A percentile compares a stretch with the other conserved stretches of the same genome.
phyloP scores from a whole-genome alignment of 2,888 invertebrate species.

The Cryptus armator region DNA sequence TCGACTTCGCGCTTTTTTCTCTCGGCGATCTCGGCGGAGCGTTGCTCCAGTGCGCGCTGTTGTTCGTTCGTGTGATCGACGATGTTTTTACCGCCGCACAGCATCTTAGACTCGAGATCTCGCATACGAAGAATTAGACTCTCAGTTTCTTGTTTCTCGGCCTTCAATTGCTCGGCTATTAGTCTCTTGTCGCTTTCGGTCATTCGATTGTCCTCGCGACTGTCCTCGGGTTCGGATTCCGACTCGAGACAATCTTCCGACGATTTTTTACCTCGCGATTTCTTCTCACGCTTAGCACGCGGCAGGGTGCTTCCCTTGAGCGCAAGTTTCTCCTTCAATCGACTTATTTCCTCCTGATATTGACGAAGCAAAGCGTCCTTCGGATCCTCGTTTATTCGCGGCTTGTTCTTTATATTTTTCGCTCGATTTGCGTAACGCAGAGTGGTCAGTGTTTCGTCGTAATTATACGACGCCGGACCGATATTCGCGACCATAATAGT shows the following conservation, averaged over 20 bases:
- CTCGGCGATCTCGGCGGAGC: conserved; percentile 95
- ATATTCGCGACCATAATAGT: conserved; percentile 99
- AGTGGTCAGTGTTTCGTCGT: conserved; percentile 99
- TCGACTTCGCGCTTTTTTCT: conserved; percentile 93
- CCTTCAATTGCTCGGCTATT: conserved; percentile 87
- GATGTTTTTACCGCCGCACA: conserved; percentile 97
- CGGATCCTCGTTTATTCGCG: conserved; percentile 99
- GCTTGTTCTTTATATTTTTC: conserved; percentile 99
- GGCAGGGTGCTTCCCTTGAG: conserved; percentile 81
- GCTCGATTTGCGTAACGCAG: conserved; percentile 98
- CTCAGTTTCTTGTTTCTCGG: conserved; percentile 90
- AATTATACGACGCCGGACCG: conserved; percentile 98
- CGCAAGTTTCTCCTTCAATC: conserved; percentile 86
- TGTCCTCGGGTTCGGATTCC: conserved; percentile 83
- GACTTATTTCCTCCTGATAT: conserved; percentile 97
- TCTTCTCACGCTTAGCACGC: conserved; percentile 80
- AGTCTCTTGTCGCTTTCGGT: conserved; percentile 86
- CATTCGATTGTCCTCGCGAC: conserved; percentile 83
- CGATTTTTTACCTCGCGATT: conserved; percentile 85
- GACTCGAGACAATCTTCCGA: conserved; percentile 85
- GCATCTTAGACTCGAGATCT: conserved; percentile 96
- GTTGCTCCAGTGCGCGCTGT: conserved; percentile 94
- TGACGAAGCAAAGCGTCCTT: conserved; percentile 98
- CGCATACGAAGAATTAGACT: conserved; percentile 92
- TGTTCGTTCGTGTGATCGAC: conserved; percentile 98